phyloP scores from a whole-genome alignment of 2,888 invertebrate genomes.

The Cactoblastis cactorum region DNA sequence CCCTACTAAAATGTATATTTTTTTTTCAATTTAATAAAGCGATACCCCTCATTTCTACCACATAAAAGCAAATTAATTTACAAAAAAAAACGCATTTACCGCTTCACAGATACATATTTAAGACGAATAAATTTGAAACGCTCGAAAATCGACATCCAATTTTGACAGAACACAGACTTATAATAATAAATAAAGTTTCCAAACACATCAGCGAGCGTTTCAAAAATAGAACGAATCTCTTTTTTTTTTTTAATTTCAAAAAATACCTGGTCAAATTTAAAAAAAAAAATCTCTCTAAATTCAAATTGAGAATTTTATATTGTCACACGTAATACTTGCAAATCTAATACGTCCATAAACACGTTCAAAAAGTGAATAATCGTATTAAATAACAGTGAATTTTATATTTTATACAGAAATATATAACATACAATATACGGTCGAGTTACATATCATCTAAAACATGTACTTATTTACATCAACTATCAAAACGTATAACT shows the following conservation, averaged over 20 bases:
- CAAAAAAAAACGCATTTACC: not conserved
- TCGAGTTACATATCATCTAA: slow-evolving; percentile 36
- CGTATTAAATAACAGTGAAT: slow-evolving; percentile 16
- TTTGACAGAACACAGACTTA: not conserved
- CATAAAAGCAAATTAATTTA: slow-evolving; percentile 7
- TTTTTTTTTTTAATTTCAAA: slow-evolving; percentile 3
- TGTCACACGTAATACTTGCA: slow-evolving; percentile 33
- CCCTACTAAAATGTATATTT: too few relatives aligned
- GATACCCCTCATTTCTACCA: slow-evolving; percentile 7
- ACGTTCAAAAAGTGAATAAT: slow-evolving; percentile 21
- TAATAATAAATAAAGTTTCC: not conserved
- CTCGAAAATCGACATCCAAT: not conserved
- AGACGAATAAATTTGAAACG: not conserved
- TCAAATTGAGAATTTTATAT: slow-evolving; percentile 20
- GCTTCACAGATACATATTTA: not conserved
- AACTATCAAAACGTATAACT: slow-evolving; percentile 20
- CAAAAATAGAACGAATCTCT: not conserved
- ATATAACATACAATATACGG: slow-evolving; percentile 36
- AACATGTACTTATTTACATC: slow-evolving; percentile 29
- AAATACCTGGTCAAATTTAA: not conserved
- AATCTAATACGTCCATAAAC: slow-evolving; percentile 18
- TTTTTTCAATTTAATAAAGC: not conserved
- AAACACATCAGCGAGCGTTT: not conserved
- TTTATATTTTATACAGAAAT: slow-evolving; percentile 26
- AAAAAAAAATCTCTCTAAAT: slow-evolving; percentile 15